A percentile compares a stretch with the other conserved stretches of the same genome.
Evolutionary conservation across 2,797 vertebrate genomes (phyloP).

Genomic region (Argyrosomus regius): DNA sequence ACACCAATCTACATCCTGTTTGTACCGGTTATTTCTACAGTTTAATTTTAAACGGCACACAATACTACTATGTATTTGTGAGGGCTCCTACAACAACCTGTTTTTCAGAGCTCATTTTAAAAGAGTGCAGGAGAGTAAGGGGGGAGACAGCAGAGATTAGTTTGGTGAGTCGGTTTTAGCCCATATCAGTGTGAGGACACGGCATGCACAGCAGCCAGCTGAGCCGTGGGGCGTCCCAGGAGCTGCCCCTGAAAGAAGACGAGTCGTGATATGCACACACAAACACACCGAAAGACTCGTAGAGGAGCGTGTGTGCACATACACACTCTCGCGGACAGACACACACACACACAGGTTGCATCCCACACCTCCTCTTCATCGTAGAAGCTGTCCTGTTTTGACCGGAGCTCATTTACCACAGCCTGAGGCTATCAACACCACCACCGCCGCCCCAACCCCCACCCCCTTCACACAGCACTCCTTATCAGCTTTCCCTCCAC

Average conservation of each 20-base stretch:
- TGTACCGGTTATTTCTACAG: neutral
- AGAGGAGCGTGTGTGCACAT: neutral
- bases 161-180: conserved; percentile 40
- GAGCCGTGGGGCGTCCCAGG: conserved; percentile 32
- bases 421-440: conserved; percentile 57
- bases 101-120: conserved; percentile 12
- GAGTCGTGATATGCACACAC: conserved; percentile 29
- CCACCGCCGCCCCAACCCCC: neutral
- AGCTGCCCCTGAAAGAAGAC: conserved; percentile 21
- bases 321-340: neutral
- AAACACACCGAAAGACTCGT: conserved; percentile 16
- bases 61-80: neutral
- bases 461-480: conserved; percentile 3
- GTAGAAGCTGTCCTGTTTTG: conserved; percentile 60
- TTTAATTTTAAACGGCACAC: too few relatives aligned
- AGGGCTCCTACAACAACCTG: neutral
- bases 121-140: conserved; percentile 7
- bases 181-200: conserved; percentile 23
- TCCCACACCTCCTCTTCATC: conserved; percentile 43
- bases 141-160: conserved; percentile 22
- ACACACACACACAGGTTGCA: conserved; percentile 23
- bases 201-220: conserved; percentile 31
- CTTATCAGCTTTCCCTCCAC: conserved; percentile 47
- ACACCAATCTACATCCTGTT: neutral
- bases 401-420: conserved; percentile 65